phyloP scores from a whole-genome alignment of 2,888 invertebrate genomes.

The Perithous albicinctus region DNA sequence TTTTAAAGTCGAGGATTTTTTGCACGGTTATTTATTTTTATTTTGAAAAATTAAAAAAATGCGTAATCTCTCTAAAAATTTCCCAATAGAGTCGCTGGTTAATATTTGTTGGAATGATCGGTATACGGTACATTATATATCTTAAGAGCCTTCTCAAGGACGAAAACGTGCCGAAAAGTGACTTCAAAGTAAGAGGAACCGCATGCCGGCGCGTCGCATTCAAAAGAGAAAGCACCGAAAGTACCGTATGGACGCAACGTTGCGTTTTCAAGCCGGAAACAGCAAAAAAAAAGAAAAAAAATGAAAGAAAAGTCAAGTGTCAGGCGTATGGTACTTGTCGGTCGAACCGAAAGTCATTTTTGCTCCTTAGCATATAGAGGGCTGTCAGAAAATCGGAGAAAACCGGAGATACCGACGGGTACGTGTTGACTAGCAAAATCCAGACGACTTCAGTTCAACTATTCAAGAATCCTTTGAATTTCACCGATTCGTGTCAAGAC shows the following conservation, averaged over 20 bases:
- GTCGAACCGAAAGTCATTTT: conserved; percentile 32
- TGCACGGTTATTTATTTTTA: no score
- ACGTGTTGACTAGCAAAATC: conserved; percentile 32
- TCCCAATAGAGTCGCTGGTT: no score
- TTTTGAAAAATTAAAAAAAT: no score
- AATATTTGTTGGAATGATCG: no score
- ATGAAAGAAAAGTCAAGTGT: conserved; percentile 60
- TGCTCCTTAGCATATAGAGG: conserved; percentile 11
- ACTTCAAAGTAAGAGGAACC: conserved; percentile 70
- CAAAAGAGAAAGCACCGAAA: conserved; percentile 51
- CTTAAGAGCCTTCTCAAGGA: conserved; percentile 21
- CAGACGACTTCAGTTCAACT: conserved; percentile 25
- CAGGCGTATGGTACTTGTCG: conserved; percentile 71
- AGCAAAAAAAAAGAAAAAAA: conserved; percentile 32
- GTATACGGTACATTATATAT: no score
- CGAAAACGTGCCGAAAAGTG: conserved; percentile 67
- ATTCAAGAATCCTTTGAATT: conserved; percentile 54
- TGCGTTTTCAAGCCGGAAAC: conserved; percentile 51
- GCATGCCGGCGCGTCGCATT: conserved; percentile 36
- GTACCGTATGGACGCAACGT: conserved; percentile 23
- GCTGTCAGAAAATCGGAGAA: conserved; percentile 35
- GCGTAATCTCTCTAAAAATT: no score
- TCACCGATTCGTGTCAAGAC: no score
- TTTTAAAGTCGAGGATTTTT: no score
- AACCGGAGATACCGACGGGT: conserved; percentile 37